These are phyloP conservation scores for Cynocephalus volans DNA, from an alignment of 2,113 vertebrate species.

Conservation along the genomic window DNA sequence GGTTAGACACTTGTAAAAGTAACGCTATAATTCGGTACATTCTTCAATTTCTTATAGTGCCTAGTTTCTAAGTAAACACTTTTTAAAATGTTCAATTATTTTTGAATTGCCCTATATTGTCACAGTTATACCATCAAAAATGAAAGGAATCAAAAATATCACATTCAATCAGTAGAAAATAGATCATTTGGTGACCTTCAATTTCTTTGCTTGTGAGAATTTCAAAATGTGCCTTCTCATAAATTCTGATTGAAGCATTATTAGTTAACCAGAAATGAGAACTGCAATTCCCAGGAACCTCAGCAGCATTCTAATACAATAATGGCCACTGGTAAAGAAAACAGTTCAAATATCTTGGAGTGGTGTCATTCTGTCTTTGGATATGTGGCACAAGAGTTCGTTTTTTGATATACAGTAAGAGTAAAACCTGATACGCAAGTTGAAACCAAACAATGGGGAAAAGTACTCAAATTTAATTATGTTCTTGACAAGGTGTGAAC, in stretches of 20 bases:
- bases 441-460: not conserved
- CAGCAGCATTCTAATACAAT: slow-evolving; percentile 41
- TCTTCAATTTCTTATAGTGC: not conserved
- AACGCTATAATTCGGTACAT: not conserved
- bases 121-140: slow-evolving; percentile 40
- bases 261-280: slow-evolving; percentile 51
- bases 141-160: slow-evolving; percentile 61
- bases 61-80: slow-evolving; percentile 45
- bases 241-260: slow-evolving; percentile 54
- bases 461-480: slow-evolving; percentile 66
- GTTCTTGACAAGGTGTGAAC: not conserved
- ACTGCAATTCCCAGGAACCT: not conserved
- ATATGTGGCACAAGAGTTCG: not conserved
- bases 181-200: slow-evolving; percentile 44
- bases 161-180: not conserved
- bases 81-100: slow-evolving; percentile 51
- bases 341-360: not conserved
- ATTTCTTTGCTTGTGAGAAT: slow-evolving; percentile 41
- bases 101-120: slow-evolving; percentile 27
- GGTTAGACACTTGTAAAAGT: not conserved
- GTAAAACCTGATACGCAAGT: slow-evolving; percentile 2
- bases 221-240: slow-evolving; percentile 25
- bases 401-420: not conserved
- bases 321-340: slow-evolving; percentile 40
- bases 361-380: not conserved